These are phyloP conservation scores for Oligia strigilis DNA, from an alignment of 2,888 invertebrate genomes.

Conservation along the genomic window DNA sequence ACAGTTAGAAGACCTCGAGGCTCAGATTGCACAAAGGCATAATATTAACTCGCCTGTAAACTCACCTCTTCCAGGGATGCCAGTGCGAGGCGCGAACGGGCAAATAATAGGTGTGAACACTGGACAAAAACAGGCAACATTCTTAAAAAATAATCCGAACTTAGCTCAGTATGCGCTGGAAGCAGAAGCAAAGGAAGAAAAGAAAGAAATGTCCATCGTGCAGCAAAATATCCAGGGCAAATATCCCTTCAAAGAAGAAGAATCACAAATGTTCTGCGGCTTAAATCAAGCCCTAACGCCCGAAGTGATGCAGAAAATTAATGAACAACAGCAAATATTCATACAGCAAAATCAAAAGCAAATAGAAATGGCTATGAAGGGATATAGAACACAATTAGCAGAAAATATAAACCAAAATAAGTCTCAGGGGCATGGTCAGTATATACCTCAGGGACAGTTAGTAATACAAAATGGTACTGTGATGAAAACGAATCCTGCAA, in stretches of 20 bases:
- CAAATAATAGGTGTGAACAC: slow-evolving; percentile 91
- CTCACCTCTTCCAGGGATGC: slow-evolving; percentile 78
- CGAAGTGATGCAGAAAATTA: slow-evolving; percentile 90
- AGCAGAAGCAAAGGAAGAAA: slow-evolving; percentile 79
- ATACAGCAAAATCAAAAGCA: slow-evolving; percentile 90
- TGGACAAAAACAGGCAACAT: slow-evolving; percentile 77
- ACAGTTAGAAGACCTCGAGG: slow-evolving; percentile 80
- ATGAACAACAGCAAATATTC: slow-evolving; percentile 90
- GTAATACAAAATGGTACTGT: slow-evolving; percentile 88
- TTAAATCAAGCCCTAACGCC: slow-evolving; percentile 87
- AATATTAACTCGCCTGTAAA: slow-evolving; percentile 70
- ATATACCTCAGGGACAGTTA: slow-evolving; percentile 83
- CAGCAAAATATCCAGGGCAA: slow-evolving; percentile 74
- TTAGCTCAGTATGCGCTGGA: slow-evolving; percentile 72
- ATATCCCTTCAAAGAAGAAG: slow-evolving; percentile 81
- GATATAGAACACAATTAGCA: slow-evolving; percentile 82
- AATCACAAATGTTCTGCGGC: slow-evolving; percentile 87
- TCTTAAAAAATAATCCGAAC: slow-evolving; percentile 75
- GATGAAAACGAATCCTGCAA: slow-evolving; percentile 88
- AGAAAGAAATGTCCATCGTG: slow-evolving; percentile 73
- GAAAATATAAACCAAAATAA: slow-evolving; percentile 82
- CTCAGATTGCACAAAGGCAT: slow-evolving; percentile 73
- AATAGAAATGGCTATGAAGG: slow-evolving; percentile 89
- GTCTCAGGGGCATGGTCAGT: slow-evolving; percentile 78
- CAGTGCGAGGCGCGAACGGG: slow-evolving; percentile 90